phyloP scores from a whole-genome alignment of 2,797 vertebrate genomes.

The Erithacus rubecula region DNA sequence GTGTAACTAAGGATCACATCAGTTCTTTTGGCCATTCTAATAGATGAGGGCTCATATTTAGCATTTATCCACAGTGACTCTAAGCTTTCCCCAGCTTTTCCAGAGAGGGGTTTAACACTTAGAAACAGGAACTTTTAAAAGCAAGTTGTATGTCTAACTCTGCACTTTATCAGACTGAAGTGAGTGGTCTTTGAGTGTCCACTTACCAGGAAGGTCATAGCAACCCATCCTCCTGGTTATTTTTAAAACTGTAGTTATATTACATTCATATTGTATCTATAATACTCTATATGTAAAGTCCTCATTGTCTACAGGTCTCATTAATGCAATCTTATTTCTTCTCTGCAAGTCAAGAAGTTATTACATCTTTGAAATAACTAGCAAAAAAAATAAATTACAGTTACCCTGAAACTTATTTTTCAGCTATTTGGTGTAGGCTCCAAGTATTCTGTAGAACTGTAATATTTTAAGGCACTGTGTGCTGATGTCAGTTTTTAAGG shows the following conservation, averaged over 20 bases:
- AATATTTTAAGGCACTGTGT: not conserved
- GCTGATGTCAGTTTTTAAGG: not conserved
- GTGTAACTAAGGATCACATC: not conserved
- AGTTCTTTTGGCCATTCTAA: not conserved
- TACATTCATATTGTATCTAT: not conserved
- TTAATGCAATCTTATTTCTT: not conserved
- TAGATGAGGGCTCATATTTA: not conserved
- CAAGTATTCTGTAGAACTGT: not conserved
- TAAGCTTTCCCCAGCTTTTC: not conserved
- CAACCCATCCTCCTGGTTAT: not conserved
- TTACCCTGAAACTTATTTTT: not conserved
- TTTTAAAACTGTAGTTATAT: not conserved
- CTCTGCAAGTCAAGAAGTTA: not conserved
- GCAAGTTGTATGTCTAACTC: accelerated
- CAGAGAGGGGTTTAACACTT: not conserved
- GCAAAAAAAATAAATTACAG: not conserved
- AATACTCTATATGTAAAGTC: not conserved
- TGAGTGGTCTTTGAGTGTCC: not conserved
- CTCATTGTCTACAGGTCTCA: not conserved
- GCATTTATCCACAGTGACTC: not conserved
- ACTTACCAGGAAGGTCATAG: not conserved
- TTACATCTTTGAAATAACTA: not conserved
- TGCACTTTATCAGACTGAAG: not conserved
- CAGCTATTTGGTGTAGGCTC: not conserved
- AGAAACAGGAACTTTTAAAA: not conserved